Percentiles rank a stretch among this genome's conserved stretches.
phyloP scores from a whole-genome alignment of 2,113 vertebrate species.

The Camelus bactrianus region DNA sequence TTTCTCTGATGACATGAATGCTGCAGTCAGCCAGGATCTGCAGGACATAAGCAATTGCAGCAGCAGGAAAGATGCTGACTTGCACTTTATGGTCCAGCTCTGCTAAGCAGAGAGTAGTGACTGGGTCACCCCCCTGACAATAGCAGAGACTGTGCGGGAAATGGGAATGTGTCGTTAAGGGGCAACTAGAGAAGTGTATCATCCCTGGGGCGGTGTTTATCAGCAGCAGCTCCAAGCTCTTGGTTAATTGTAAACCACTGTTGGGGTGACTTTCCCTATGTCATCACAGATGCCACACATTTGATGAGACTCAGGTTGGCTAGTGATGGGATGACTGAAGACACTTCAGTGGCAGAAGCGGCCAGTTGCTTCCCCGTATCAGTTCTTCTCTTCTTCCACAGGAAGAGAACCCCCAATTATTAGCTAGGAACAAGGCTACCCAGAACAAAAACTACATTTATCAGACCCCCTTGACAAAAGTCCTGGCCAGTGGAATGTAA shows the following conservation, averaged over 20 bases:
- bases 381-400: neutral
- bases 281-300: neutral
- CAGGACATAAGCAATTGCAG: neutral
- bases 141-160: neutral
- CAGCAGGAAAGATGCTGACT: slow-evolving; percentile 33
- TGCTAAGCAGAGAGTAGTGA: neutral
- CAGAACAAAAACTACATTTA: neutral
- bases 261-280: neutral
- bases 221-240: neutral
- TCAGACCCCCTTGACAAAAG: neutral
- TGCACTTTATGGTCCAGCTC: neutral
- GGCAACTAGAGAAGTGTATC: neutral
- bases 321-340: neutral
- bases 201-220: neutral
- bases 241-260: neutral
- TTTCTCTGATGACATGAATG: neutral
- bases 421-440: neutral
- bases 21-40: neutral
- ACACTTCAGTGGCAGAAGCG: neutral
- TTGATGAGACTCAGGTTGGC: neutral
- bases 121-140: neutral
- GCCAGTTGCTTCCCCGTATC: neutral
- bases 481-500: neutral
- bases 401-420: neutral
- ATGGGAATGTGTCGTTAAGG: neutral